phyloP scores from a whole-genome alignment of 2,113 vertebrate species.

The Sceloporus tristichus region DNA sequence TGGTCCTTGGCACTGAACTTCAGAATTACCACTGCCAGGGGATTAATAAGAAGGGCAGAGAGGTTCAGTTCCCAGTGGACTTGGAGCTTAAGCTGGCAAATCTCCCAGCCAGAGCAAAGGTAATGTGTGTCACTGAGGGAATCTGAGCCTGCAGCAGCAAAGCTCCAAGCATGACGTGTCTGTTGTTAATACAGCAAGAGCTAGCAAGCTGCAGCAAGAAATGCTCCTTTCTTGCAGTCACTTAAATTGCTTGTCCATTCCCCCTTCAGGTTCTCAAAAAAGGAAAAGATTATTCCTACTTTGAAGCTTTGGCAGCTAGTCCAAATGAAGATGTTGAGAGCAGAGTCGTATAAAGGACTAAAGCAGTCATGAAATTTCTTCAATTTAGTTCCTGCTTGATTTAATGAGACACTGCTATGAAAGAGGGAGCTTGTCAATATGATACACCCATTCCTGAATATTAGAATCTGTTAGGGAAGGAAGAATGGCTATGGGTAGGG shows the following conservation, averaged over 20 bases:
- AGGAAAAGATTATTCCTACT: neutral
- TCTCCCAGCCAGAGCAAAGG: neutral
- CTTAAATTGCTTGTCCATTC: neutral
- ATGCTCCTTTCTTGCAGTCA: neutral
- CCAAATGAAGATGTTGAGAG: neutral
- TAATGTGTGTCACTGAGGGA: slow-evolving; percentile 36
- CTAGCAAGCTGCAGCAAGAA: slow-evolving; percentile 34
- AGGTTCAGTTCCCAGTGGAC: slow-evolving; percentile 45
- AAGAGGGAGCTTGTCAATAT: neutral
- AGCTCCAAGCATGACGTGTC: slow-evolving; percentile 32
- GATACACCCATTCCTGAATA: neutral
- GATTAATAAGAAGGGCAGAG: slow-evolving; percentile 65
- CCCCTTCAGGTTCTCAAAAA: neutral
- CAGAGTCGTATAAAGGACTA: neutral
- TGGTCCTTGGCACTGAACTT: slow-evolving; percentile 51
- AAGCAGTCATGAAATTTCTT: neutral
- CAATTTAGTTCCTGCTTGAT: neutral
- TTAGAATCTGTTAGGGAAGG: neutral
- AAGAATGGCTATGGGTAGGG: neutral
- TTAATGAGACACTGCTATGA: neutral
- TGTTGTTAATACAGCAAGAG: slow-evolving; percentile 32
- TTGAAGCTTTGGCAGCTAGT: neutral
- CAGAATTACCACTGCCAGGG: slow-evolving; percentile 53
- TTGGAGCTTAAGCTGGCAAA: slow-evolving; percentile 28
- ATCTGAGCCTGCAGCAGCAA: slow-evolving; percentile 44